Evolutionary conservation across 2,888 invertebrate species (phyloP).

Genomic region (Xylocampa areola): DNA sequence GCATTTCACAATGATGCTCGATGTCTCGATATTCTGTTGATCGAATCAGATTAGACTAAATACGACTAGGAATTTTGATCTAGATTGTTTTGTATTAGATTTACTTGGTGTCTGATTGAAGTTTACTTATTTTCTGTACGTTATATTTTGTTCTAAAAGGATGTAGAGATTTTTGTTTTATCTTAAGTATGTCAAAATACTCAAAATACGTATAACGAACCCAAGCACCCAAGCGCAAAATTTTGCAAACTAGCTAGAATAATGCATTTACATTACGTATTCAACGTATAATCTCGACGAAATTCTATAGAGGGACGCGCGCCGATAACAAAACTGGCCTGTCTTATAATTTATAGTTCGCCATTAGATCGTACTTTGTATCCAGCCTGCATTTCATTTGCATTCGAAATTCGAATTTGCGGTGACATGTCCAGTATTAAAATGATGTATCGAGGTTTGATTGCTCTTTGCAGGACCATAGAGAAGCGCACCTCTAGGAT

Average conservation of each 20-base stretch:
- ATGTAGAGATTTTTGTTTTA: background rate
- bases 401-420: constrained; percentile 87
- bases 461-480: constrained; percentile 63
- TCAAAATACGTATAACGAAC: constrained; percentile 17
- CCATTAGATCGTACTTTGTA: constrained; percentile 82
- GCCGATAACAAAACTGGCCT: constrained; percentile 83
- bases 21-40: constrained; percentile 35
- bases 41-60: constrained; percentile 33
- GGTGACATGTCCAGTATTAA: constrained; percentile 87
- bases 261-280: constrained; percentile 82
- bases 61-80: no score
- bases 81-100: constrained; percentile 11
- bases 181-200: constrained; percentile 3
- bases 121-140: no score
- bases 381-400: constrained; percentile 84
- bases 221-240: constrained; percentile 28
- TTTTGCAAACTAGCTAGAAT: constrained; percentile 65
- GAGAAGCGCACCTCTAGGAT: constrained; percentile 50
- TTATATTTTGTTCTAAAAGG: no score
- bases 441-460: constrained; percentile 87
- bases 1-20: constrained; percentile 52
- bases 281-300: constrained; percentile 83
- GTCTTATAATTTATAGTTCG: constrained; percentile 84
- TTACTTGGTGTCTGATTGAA: no score
- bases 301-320: constrained; percentile 82